Evolutionary conservation across 2,113 vertebrate species (phyloP), one percentile per base, ranked within the genome.

Genomic region (Saguinus midas): DNA sequence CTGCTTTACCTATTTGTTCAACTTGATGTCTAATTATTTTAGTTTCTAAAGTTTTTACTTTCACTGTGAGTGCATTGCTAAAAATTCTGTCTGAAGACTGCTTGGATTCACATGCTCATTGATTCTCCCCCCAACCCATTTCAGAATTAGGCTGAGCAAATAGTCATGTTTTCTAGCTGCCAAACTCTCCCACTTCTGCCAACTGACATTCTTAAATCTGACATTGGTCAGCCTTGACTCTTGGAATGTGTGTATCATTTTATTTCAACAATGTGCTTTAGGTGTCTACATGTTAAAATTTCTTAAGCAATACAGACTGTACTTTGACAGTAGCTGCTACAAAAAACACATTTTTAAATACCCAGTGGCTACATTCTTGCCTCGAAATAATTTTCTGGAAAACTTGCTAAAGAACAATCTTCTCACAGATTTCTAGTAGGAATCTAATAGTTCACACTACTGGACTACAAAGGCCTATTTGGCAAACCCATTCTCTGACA

Each of bases 371-470:
- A 58, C 21, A 75, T 66, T 80, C 35, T 97, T 86, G 43, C 68
- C 87, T 97, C 57, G 79, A 96, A 87, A 97, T 96, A 97, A 95
- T 86, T 95, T 83, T 79, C 81, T 95, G 81, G 92, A 97, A 97
- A 95, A 55, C 37, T 86, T 97, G 84, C 84, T 10, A 94, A 79
- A 96, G 86, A 94, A 92, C 58, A 81, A 3, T 70, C 55, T 94
- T 96, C 83, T 79, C 61, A 43, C 40, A 89, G 90, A 87, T 95
- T 97, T 96, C 90, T 95, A 64, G 29, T 64, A 64, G 27, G 27
- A 64, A 64, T 64, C 27, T 14, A 64, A 64, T 64, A 96, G 50
- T 91, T 97, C 90, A 57, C 84, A 61, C 50, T 94, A 96, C 52
- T 84, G 80, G 14, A 87, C 96, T 87, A 58, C 84, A 93, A 97